Conservation (phyloP, 2,888 invertebrate genomes). For the Eupithecia dodoneata region DNA sequence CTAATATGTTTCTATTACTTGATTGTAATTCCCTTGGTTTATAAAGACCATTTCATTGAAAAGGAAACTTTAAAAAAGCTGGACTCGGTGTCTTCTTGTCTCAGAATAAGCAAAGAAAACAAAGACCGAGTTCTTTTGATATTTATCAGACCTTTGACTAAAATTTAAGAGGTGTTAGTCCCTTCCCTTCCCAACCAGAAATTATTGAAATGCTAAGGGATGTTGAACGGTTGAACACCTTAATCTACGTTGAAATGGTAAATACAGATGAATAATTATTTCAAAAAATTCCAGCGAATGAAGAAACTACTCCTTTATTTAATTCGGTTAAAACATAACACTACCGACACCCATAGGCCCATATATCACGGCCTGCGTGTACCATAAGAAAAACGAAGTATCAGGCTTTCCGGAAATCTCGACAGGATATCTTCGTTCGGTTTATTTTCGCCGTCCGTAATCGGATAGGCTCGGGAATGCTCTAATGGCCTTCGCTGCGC, state of each 20-base stretch:
- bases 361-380: conserved; percentile 1
- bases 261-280: not conserved
- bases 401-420: conserved; percentile 37
- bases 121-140: not conserved
- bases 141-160: not conserved
- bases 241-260: not conserved
- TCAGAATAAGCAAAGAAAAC: not conserved
- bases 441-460: conserved; percentile 46
- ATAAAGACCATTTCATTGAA: too few species aligned
- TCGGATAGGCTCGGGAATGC: conserved; percentile 43
- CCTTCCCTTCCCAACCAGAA: not conserved
- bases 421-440: conserved; percentile 35
- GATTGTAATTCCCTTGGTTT: too few species aligned
- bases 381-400: conserved; percentile 21
- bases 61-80: too few species aligned
- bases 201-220: too few species aligned
- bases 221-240: not conserved
- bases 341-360: not conserved
- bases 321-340: not conserved
- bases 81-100: too few species aligned
- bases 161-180: not conserved
- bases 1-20: too few species aligned
- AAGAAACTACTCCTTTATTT: not conserved
- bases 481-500: conserved; percentile 46
- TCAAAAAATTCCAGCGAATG: not conserved